Base-by-base conservation (phyloP, 2,797 vertebrate genomes). In the Sylvia borin region DNA sequence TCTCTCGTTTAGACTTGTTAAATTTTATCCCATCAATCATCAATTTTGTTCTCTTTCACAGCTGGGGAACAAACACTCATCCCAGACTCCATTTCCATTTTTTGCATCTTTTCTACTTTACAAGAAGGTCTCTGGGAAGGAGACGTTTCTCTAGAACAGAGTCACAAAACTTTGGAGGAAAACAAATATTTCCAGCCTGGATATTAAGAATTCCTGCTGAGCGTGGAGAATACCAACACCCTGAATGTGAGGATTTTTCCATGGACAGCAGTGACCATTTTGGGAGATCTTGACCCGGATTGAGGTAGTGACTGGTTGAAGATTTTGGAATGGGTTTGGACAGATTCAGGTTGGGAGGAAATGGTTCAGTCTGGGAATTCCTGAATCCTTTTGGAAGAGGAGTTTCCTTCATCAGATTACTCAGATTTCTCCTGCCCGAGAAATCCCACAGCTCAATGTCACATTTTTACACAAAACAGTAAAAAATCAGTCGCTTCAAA, bases 261-360 rank as follows among this genome's bases (percentile, higher is more conserved):
- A 17, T 2, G 53, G 47, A 50, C 17, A 76, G 36, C 19, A 29
- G 32, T 0, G 3, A 31, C 4, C 2, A 2, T 29, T 70, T 66
- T 38, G 51, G 18, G 11, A 51, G 38, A 54, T 4, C 19, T 43
- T 68, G 58, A 8, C 13, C 12, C 14, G 12, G 8, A 0, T 2
- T 55, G 43, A 91, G 7, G 27, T 16, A 14, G 18, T 24, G 51
- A 43, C 19, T 68, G 38, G 5, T 15, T 32, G 47, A 87, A 76
- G 25, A 38, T 3, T 32, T 82, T 29, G 16, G 7, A 31, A 58
- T 50, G 13, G 7, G 8, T 43, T 64, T 86, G 29, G 26, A 38
- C 4, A 40, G 19, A 36, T 11, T 6, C 47, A 40, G 38, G 24
- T 3, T 78, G 29, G 9, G 24, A 71, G 43, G 50, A 15, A 72